These are phyloP conservation scores for Oreamnos americanus DNA, from an alignment of 2,113 vertebrate genomes.

Conservation along the genomic window DNA sequence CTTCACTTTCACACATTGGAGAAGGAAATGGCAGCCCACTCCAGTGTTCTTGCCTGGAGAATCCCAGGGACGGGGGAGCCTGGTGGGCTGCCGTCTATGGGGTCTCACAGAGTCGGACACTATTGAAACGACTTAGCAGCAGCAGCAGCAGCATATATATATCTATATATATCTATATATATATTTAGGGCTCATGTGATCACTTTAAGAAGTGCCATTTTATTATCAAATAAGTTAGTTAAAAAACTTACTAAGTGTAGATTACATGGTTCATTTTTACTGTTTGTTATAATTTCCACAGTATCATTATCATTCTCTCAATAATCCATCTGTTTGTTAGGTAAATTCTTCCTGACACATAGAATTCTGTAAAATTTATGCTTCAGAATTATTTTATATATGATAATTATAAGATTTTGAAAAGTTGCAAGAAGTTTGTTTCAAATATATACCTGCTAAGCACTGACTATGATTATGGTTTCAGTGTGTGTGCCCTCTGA, in stretches of 20 bases:
- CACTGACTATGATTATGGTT: not conserved
- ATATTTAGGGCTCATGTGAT: not conserved
- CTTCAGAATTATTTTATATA: not conserved
- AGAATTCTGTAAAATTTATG: not conserved
- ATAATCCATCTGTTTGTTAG: not conserved
- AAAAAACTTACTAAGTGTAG: not conserved
- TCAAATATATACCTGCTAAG: not conserved
- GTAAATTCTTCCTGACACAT: not conserved
- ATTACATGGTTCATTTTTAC: not conserved
- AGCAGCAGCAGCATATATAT: too few species aligned
- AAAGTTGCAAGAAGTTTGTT: not conserved
- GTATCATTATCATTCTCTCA: not conserved
- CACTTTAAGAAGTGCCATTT: not conserved
- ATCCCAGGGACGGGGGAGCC: too few species aligned
- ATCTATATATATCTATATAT: not conserved
- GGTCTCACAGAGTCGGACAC: too few species aligned
- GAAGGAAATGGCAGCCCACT: too few species aligned
- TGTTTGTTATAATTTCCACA: not conserved
- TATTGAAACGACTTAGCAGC: too few species aligned
- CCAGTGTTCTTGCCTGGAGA: too few species aligned
- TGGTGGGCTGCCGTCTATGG: too few species aligned
- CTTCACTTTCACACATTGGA: too few species aligned
- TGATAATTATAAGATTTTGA: not conserved
- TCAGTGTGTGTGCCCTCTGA: too few species aligned
- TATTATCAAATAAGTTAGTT: not conserved